These are phyloP conservation scores for Sphaeridia pumilis DNA, from an alignment of 2,888 invertebrate genomes.

Conservation along the genomic window DNA sequence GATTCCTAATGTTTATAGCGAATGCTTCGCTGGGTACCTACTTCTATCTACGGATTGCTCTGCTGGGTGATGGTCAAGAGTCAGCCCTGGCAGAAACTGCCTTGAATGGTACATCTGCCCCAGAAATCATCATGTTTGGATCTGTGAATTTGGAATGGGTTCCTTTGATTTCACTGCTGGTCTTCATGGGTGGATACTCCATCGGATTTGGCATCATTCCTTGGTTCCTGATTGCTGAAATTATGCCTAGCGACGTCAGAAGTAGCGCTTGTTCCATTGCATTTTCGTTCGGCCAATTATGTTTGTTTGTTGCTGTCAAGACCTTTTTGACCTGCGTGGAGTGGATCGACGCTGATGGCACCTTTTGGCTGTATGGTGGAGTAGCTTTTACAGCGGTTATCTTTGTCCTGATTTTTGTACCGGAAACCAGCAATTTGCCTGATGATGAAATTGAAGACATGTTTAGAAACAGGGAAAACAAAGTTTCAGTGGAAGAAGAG, in stretches of 20 bases:
- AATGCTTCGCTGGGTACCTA: slow-evolving; percentile 28
- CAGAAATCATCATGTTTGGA: slow-evolving; percentile 1
- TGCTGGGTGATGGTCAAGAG: slow-evolving; percentile 16
- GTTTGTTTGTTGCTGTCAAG: slow-evolving; percentile 31
- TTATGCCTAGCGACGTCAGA: slow-evolving; percentile 29
- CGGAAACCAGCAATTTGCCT: slow-evolving; percentile 30
- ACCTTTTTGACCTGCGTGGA: slow-evolving; percentile 29
- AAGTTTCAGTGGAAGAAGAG: no score
- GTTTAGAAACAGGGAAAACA: slow-evolving; percentile 14
- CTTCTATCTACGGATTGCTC: slow-evolving; percentile 25
- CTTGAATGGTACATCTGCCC: neutral
- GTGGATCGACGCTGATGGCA: slow-evolving; percentile 29
- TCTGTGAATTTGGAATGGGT: slow-evolving; percentile 29
- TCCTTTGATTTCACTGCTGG: slow-evolving; percentile 26
- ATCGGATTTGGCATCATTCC: slow-evolving; percentile 34
- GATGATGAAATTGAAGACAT: slow-evolving; percentile 32
- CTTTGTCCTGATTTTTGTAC: slow-evolving; percentile 27
- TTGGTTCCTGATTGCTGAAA: slow-evolving; percentile 32
- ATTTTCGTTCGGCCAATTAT: slow-evolving; percentile 28
- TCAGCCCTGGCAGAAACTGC: slow-evolving; percentile 4
- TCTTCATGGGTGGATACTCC: slow-evolving; percentile 30
- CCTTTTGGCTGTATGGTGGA: slow-evolving; percentile 31
- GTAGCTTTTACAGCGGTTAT: slow-evolving; percentile 22
- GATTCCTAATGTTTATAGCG: slow-evolving; percentile 26
- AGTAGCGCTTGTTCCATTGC: slow-evolving; percentile 28